Conservation (phyloP, 2,113 vertebrate genomes). For the Scalopus aquaticus region DNA sequence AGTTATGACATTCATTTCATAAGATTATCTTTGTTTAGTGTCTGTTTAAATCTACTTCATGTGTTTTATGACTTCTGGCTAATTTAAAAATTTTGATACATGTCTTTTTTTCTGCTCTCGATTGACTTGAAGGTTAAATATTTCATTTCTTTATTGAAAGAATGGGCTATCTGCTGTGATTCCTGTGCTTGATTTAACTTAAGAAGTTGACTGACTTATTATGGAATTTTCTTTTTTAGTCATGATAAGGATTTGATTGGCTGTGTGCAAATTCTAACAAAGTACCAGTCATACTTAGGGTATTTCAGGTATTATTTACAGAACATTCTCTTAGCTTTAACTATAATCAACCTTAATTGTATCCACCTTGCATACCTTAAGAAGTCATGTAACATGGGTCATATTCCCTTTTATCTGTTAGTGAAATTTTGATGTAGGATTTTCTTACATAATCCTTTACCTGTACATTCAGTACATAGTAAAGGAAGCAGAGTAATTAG, state of each 20-base stretch:
- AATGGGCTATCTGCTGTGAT: not conserved
- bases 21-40: slow-evolving; percentile 21
- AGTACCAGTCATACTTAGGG: not conserved
- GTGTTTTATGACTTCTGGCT: slow-evolving; percentile 25
- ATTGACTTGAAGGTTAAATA: slow-evolving; percentile 38
- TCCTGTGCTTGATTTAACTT: slow-evolving; percentile 26
- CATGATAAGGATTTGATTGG: slow-evolving; percentile 31
- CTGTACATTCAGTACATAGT: not conserved
- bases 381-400: not conserved
- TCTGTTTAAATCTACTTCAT: slow-evolving; percentile 5
- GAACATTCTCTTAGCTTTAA: slow-evolving; percentile 48
- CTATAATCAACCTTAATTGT: not conserved
- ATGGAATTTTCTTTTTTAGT: slow-evolving; percentile 41
- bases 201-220: slow-evolving; percentile 39
- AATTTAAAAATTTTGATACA: not conserved
- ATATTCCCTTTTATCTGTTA: not conserved
- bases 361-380: not conserved
- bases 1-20: not conserved
- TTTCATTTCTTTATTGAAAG: slow-evolving; percentile 10
- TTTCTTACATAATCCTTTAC: not conserved
- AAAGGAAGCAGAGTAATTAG: not conserved
- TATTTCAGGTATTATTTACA: not conserved
- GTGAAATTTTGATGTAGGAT: slow-evolving; percentile 18
- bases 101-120: not conserved
- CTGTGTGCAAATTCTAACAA: not conserved